These are phyloP conservation scores for Delphinapterus leucas DNA, from an alignment of 2,113 vertebrate genomes.

Conservation along the genomic window DNA sequence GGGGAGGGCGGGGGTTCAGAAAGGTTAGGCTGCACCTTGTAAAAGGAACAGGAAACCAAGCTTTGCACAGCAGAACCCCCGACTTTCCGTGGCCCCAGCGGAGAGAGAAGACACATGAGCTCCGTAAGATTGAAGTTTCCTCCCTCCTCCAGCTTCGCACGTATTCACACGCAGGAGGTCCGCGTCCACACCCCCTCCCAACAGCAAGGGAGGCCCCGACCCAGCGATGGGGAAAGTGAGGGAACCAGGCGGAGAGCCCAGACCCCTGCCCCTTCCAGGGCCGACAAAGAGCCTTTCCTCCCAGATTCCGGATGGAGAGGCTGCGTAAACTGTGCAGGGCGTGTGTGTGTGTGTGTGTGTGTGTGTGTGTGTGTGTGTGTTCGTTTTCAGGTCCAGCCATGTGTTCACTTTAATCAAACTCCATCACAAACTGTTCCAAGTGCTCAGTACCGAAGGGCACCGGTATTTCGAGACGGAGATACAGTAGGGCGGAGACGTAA, in stretches of 20 bases:
- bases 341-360: neutral
- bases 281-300: neutral
- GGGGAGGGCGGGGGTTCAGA: neutral
- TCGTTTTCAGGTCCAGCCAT: neutral
- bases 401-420: neutral
- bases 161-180: no score
- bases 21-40: neutral
- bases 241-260: neutral
- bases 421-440: neutral
- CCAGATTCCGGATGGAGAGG: no score
- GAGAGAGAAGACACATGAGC: neutral
- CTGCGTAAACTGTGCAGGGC: neutral
- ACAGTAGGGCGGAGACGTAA: neutral
- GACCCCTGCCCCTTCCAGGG: neutral
- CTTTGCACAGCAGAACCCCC: neutral
- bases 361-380: neutral
- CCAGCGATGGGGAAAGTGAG: neutral
- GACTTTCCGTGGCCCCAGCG: neutral
- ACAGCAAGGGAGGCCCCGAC: neutral
- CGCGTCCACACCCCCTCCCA: neutral
- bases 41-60: neutral
- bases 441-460: neutral
- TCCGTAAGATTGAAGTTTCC: neutral
- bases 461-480: neutral
- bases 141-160: neutral